Base-by-base conservation (phyloP, 2,888 invertebrate genomes). In the Lepidochrysops patricia region DNA sequence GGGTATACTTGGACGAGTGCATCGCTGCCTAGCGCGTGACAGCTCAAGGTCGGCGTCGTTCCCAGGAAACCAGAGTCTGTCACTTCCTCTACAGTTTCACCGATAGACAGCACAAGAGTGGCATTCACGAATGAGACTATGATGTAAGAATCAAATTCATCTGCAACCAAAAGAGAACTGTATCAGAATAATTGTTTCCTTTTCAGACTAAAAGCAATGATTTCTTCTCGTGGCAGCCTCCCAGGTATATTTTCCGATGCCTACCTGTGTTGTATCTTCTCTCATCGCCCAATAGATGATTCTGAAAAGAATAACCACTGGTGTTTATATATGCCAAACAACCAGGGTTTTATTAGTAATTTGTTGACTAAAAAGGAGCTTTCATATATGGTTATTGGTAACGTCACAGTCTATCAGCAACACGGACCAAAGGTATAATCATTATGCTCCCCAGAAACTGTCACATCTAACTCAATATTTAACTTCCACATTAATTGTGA, bases 11-110 rank as follows among this genome's bases (percentile, higher is more conserved):
- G 99, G 1, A 99, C 98, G 25, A 99, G 89, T 0, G 99, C 98
- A 86, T 99, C 99, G 75, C 97, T 98, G 60, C 99, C 99, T 27
- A 99, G 92, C 34, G 98, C 97, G 7, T 98, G 97, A 85, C 99
- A 99, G 65, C 97, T 96, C n/a, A 99, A 90, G 0, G 99, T 99
- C 0, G 99, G 98, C 0, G 99, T 99, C 0, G 99, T 99, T 63
- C 99, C 99, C 73, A 99, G 91, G 83, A 99, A 99, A 50, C 99
- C 99, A 64, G 99, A 99, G 84, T 99, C 99, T 0, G 99, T 98
- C 25, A 99, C 99, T 94, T 99, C 99, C 86, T 99, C 99, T n/a
- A 99, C 99, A 12, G 99, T 99, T 86, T 99, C 99, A 69, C 99
- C 99, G 79, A 99, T 99, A 72, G 98, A 98, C 74, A 99, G 92